These are phyloP conservation scores for Brachionus calyciflorus DNA, from an alignment of 1,140 invertebrate species.

Conservation along the genomic window DNA sequence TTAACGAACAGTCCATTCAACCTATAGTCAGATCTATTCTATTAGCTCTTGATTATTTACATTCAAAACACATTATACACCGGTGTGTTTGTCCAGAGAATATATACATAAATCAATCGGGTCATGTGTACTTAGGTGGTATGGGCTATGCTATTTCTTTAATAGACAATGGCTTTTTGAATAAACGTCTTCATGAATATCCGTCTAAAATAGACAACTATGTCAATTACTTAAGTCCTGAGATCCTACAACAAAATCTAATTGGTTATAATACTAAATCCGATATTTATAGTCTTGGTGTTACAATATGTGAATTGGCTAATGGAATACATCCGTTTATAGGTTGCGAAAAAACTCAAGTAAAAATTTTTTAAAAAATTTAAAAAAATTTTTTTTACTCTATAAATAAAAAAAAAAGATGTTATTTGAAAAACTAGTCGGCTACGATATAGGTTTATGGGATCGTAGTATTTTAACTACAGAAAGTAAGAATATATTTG, in stretches of 20 bases:
- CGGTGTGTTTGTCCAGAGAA: conserved; percentile 81
- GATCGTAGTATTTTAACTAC: conserved; percentile 33
- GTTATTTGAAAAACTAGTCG: conserved; percentile 42
- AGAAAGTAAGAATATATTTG: conserved; percentile 45
- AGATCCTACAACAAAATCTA: conserved; percentile 84
- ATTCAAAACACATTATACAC: conserved; percentile 78
- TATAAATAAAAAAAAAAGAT: too few relatives aligned
- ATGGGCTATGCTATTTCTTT: conserved; percentile 73
- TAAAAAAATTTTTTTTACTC: background rate
- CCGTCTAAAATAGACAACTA: conserved; percentile 69
- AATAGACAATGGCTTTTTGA: conserved; percentile 69
- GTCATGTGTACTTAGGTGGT: conserved; percentile 71
- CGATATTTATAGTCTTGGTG: conserved; percentile 84
- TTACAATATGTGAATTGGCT: conserved; percentile 80
- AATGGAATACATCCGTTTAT: conserved; percentile 82
- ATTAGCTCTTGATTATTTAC: conserved; percentile 76
- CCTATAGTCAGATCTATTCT: conserved; percentile 76
- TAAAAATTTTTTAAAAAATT: background rate
- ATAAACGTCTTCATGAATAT: conserved; percentile 70
- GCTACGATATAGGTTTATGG: conserved; percentile 45
- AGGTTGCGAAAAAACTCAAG: conserved; percentile 51
- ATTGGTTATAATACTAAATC: conserved; percentile 81
- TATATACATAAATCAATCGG: conserved; percentile 71
- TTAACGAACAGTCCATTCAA: conserved; percentile 70
- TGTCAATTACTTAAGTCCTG: conserved; percentile 82